phyloP scores from a whole-genome alignment of 2,797 vertebrate genomes.

The Limosa lapponica region DNA sequence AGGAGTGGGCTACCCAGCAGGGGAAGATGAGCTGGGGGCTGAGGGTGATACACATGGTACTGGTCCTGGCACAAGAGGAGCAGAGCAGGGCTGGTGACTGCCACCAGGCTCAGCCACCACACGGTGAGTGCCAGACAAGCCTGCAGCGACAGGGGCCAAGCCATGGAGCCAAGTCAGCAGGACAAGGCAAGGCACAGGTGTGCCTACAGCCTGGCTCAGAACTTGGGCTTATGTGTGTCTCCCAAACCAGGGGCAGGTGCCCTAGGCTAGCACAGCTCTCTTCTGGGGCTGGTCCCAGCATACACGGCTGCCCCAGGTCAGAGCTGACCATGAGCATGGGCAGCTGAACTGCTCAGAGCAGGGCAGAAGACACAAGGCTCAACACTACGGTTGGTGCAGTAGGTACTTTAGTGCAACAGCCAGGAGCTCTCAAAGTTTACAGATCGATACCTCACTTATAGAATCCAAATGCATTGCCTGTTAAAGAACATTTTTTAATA shows the following conservation, averaged over 20 bases:
- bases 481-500: neutral
- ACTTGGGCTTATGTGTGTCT: neutral
- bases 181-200: neutral
- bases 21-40: neutral
- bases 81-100: neutral
- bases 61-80: neutral
- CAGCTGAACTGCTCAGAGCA: neutral
- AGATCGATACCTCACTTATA: neutral
- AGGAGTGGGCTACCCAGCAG: neutral
- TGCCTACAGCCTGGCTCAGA: neutral
- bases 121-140: neutral
- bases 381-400: rapidly evolving
- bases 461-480: neutral
- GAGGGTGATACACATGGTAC: neutral
- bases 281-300: neutral
- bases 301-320: neutral
- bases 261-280: neutral
- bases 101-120: neutral
- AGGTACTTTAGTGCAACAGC: neutral
- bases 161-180: neutral
- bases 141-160: neutral
- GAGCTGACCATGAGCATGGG: neutral
- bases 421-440: neutral
- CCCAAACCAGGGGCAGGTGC: neutral
- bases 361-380: neutral